phyloP scores from a whole-genome alignment of 2,888 invertebrate species.

The Alviniconcha strummeri region DNA sequence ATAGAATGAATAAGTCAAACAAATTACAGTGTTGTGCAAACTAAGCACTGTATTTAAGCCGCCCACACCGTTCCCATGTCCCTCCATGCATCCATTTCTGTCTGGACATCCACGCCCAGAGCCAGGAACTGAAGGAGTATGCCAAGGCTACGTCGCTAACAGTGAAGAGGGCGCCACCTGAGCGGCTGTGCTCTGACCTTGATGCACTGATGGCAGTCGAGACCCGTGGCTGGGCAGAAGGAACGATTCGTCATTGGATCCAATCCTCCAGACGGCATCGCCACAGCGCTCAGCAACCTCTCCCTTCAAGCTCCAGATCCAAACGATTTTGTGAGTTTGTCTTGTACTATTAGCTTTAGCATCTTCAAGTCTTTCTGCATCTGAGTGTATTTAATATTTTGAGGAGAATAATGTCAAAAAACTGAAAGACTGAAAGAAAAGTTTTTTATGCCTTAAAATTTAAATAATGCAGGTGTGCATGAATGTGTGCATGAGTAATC shows the following conservation, averaged over 20 bases:
- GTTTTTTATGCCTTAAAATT: too few species aligned
- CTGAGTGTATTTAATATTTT: neutral
- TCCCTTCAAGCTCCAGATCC: neutral
- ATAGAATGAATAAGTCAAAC: neutral
- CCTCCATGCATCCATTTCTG: neutral
- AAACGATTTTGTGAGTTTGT: constrained; percentile 15
- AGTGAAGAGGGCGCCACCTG: neutral
- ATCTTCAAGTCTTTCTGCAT: neutral
- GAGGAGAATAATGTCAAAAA: neutral
- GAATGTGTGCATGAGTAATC: too few species aligned
- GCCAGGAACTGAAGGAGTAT: constrained; percentile 15
- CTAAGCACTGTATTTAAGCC: neutral
- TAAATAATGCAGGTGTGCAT: too few species aligned
- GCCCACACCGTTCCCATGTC: neutral
- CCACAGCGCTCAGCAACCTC: neutral
- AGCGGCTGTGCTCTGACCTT: neutral
- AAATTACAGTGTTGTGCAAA: neutral
- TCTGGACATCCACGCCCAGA: neutral
- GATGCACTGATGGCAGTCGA: neutral
- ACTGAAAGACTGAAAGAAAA: neutral
- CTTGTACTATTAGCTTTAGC: neutral
- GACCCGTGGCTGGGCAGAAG: constrained; percentile 28
- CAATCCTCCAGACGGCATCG: neutral
- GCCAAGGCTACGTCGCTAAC: neutral
- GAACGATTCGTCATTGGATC: constrained; percentile 1